These are phyloP conservation scores for Drosophila trapezifrons DNA, from an alignment of 1,140 invertebrate genomes.

Conservation along the genomic window DNA sequence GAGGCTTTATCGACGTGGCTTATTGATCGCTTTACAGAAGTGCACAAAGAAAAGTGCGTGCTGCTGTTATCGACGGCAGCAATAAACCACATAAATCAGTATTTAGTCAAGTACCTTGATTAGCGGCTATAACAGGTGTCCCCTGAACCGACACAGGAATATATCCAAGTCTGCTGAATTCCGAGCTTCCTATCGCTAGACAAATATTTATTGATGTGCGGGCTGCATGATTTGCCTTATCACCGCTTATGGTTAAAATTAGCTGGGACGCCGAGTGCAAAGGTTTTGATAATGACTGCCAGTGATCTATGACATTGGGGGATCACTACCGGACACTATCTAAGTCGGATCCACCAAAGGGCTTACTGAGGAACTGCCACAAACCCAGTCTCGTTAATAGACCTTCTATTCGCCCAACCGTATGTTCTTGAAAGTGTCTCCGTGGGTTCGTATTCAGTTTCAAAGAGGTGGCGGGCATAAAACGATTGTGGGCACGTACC, in stretches of 20 bases:
- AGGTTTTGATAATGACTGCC: neutral
- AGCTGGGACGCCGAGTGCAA: slow-evolving; percentile 11
- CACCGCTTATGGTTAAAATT: slow-evolving; percentile 1
- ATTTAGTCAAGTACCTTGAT: slow-evolving; percentile 63
- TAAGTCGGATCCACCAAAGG: neutral
- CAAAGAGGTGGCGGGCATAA: neutral
- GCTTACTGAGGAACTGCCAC: neutral
- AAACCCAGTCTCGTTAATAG: neutral
- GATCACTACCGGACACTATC: slow-evolving; percentile 9
- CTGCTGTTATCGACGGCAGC: slow-evolving; percentile 9
- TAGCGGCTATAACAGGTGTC: slow-evolving; percentile 53
- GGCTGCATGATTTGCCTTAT: slow-evolving; percentile 20
- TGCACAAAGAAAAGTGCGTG: slow-evolving; percentile 14
- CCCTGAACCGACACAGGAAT: neutral
- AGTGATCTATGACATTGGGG: slow-evolving; percentile 6
- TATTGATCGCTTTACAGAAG: slow-evolving; percentile 6
- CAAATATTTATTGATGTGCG: neutral
- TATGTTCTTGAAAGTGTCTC: slow-evolving; percentile 1
- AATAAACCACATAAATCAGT: slow-evolving; percentile 59
- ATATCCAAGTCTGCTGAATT: slow-evolving; percentile 5
- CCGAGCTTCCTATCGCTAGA: neutral
- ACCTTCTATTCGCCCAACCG: neutral
- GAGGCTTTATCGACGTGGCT: slow-evolving; percentile 11
- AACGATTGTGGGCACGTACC: slow-evolving; percentile 22
- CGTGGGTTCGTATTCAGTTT: neutral